A percentile compares a stretch with the other conserved stretches of the same genome.
Conservation (phyloP, 2,888 invertebrate species). For the Meandrusa payeni region DNA sequence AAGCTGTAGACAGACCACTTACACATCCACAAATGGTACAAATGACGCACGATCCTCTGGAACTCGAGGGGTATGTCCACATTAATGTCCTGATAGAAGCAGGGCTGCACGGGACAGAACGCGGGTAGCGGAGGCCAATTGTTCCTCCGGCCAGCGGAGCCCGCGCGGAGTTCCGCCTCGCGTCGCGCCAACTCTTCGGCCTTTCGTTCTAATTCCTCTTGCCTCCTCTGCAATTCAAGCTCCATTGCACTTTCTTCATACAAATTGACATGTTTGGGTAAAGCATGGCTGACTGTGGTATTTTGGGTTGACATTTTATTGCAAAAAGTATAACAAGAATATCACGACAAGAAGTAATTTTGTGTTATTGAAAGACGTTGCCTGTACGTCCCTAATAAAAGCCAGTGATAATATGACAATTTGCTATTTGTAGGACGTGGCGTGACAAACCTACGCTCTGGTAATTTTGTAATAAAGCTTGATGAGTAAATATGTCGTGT, state of each 20-base stretch:
- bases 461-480: slow-evolving; percentile 28
- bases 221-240: slow-evolving; percentile 83
- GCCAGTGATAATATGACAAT: slow-evolving; percentile 4
- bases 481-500: slow-evolving; percentile 12
- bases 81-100: slow-evolving; percentile 99
- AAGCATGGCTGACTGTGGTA: background rate
- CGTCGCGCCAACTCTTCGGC: slow-evolving; percentile 93
- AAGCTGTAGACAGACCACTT: too few relatives aligned
- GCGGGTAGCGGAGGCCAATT: slow-evolving; percentile 99
- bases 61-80: slow-evolving; percentile 99
- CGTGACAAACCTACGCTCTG: slow-evolving; percentile 32
- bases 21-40: slow-evolving; percentile 99
- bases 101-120: slow-evolving; percentile 96
- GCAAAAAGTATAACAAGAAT: too few relatives aligned
- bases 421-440: slow-evolving; percentile 26
- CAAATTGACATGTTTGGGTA: background rate
- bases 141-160: slow-evolving; percentile 87
- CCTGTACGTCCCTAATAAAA: too few relatives aligned
- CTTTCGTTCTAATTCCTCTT: slow-evolving; percentile 95
- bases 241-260: slow-evolving; percentile 9
- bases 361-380: too few relatives aligned
- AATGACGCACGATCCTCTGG: slow-evolving; percentile 95
- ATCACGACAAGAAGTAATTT: too few relatives aligned
- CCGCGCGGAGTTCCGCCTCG: slow-evolving; percentile 90
- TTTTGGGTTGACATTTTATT: slow-evolving; percentile 8